Evolutionary conservation across 2,888 invertebrate species (phyloP).

Genomic region (Morpho deidamia): DNA sequence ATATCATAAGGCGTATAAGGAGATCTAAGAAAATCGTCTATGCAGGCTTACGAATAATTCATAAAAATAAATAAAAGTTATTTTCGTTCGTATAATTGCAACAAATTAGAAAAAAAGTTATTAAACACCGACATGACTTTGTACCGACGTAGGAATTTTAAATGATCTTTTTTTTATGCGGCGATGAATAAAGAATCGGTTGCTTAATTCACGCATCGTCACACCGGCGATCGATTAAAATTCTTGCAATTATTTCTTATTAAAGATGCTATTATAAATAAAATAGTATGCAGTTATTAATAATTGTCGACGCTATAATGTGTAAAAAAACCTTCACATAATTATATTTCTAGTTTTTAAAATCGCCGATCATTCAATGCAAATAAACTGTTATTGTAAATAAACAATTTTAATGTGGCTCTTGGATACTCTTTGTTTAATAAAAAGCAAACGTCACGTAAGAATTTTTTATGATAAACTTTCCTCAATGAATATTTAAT

Average conservation of each 20-base stretch:
- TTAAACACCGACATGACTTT: slow-evolving; percentile 4
- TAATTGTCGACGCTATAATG: too few species aligned
- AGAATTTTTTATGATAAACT: too few species aligned
- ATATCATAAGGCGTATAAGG: too few species aligned
- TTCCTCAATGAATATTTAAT: too few species aligned
- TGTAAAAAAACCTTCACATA: too few species aligned
- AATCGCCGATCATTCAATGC: too few species aligned
- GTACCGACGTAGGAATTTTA: slow-evolving; percentile 9
- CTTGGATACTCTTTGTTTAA: too few species aligned
- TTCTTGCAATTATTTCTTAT: slow-evolving; percentile 50
- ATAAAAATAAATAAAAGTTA: neutral
- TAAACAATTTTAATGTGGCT: too few species aligned
- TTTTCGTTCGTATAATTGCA: slow-evolving; percentile 4
- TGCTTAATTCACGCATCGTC: slow-evolving; percentile 30
- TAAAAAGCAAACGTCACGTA: too few species aligned
- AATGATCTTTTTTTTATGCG: neutral
- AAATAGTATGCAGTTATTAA: slow-evolving; percentile 31
- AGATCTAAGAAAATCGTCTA: too few species aligned
- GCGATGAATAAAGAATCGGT: slow-evolving; percentile 2
- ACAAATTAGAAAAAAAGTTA: slow-evolving; percentile 1
- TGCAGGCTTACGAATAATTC: neutral
- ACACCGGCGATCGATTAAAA: slow-evolving; percentile 51
- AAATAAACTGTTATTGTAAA: too few species aligned
- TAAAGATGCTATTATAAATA: slow-evolving; percentile 31
- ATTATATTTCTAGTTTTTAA: too few species aligned